These are phyloP conservation scores for Dromius quadrimaculatus DNA, from an alignment of 2,888 invertebrate species.

Conservation along the genomic window DNA sequence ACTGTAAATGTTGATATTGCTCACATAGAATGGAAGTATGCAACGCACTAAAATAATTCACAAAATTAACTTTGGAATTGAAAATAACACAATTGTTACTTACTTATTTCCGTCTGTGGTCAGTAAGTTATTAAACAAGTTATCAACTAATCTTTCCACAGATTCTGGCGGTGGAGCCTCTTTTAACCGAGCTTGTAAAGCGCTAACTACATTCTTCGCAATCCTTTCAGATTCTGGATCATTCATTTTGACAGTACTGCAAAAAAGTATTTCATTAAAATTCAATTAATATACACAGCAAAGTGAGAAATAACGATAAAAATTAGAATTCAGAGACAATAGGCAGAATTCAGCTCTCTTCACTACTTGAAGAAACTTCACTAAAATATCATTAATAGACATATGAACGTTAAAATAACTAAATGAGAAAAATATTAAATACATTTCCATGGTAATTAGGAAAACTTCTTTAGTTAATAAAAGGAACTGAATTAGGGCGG, in stretches of 20 bases:
- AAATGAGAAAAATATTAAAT: too few species aligned
- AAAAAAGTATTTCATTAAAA: neutral
- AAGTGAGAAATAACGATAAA: too few species aligned
- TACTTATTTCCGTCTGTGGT: slow-evolving; percentile 60
- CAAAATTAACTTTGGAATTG: slow-evolving; percentile 50
- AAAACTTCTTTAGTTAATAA: too few species aligned
- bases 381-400: too few species aligned
- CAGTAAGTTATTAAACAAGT: slow-evolving; percentile 57
- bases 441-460: too few species aligned
- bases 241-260: slow-evolving; percentile 52
- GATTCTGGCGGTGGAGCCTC: slow-evolving; percentile 57
- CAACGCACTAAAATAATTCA: slow-evolving; percentile 58
- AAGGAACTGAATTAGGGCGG: too few species aligned
- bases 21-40: slow-evolving; percentile 58
- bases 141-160: slow-evolving; percentile 57
- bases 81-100: slow-evolving; percentile 56
- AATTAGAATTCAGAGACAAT: too few species aligned
- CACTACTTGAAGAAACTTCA: too few species aligned
- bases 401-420: too few species aligned
- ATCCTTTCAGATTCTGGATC: slow-evolving; percentile 55
- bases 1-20: slow-evolving; percentile 57
- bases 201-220: slow-evolving; percentile 56
- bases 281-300: neutral
- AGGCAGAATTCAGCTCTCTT: too few species aligned
- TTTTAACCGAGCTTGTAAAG: slow-evolving; percentile 59